Evolutionary conservation across 2,113 vertebrate genomes (phyloP).

Genomic region (Grammomys dolichurus): DNA sequence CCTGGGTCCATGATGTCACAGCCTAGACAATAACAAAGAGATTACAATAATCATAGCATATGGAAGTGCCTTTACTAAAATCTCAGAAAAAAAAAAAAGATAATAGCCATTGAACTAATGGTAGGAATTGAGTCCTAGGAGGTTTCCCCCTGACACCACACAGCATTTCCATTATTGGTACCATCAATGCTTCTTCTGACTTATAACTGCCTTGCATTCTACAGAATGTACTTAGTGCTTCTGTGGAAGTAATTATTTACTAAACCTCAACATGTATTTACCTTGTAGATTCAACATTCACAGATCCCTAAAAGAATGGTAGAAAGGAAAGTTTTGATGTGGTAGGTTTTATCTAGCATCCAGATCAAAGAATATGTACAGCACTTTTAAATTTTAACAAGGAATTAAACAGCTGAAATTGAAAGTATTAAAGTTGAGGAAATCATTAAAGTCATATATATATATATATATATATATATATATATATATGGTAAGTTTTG

Average conservation of each 20-base stretch:
- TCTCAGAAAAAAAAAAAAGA: slow-evolving; percentile 61
- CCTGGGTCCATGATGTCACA: background rate
- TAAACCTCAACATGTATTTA: slow-evolving; percentile 86
- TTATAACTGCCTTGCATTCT: slow-evolving; percentile 76
- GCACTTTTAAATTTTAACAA: slow-evolving; percentile 52
- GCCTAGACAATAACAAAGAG: background rate
- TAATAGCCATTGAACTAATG: slow-evolving; percentile 63
- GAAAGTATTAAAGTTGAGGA: background rate
- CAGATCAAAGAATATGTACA: slow-evolving; percentile 72
- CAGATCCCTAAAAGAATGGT: slow-evolving; percentile 80
- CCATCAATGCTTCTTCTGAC: slow-evolving; percentile 81
- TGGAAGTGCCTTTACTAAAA: background rate
- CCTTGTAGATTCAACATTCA: slow-evolving; percentile 82
- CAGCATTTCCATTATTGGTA: slow-evolving; percentile 77
- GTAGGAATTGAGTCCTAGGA: slow-evolving; percentile 48
- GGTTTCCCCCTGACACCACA: slow-evolving; percentile 73
- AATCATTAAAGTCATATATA: background rate
- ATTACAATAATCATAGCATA: background rate
- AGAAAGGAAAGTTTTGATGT: slow-evolving; percentile 73
- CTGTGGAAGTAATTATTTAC: slow-evolving; percentile 87
- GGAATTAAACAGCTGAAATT: background rate
- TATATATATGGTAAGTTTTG: background rate
- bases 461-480: too few species aligned
- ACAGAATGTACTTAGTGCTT: slow-evolving; percentile 83
- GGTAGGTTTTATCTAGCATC: slow-evolving; percentile 74